These are phyloP conservation scores for Netta rufina DNA, from an alignment of 2,797 vertebrate genomes.

Conservation along the genomic window DNA sequence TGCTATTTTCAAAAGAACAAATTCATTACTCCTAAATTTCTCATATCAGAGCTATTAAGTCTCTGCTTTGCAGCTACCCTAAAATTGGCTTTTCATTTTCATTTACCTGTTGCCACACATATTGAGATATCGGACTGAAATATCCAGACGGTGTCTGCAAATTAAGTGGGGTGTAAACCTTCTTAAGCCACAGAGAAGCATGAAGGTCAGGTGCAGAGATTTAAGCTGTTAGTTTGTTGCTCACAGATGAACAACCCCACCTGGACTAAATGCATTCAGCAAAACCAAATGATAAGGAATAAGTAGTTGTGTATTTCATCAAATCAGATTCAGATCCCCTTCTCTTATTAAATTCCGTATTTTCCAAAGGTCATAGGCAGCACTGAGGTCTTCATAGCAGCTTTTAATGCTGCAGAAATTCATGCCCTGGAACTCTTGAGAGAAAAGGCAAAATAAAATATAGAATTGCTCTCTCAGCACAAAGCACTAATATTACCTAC, in stretches of 20 bases:
- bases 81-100: not conserved
- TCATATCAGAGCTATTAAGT: not conserved
- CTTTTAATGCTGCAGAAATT: not conserved
- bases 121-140: not conserved
- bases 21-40: not conserved
- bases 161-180: not conserved
- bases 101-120: not conserved
- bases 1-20: not conserved
- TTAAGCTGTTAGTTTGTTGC: not conserved
- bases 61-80: not conserved
- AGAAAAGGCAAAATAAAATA: not conserved
- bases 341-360: not conserved
- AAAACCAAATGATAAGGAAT: not conserved
- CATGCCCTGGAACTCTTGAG: not conserved
- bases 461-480: not conserved
- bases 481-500: not conserved
- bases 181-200: not conserved
- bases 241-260: not conserved
- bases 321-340: not conserved
- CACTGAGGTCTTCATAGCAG: not conserved
- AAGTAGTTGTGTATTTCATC: not conserved
- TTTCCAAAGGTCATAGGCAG: not conserved
- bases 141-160: not conserved
- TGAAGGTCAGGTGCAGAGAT: not conserved
- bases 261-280: slow-evolving; percentile 14